Evolutionary conservation across 2,113 vertebrate species (phyloP), one percentile per base, ranked within the genome.

Genomic region (Fregata magnificens): DNA sequence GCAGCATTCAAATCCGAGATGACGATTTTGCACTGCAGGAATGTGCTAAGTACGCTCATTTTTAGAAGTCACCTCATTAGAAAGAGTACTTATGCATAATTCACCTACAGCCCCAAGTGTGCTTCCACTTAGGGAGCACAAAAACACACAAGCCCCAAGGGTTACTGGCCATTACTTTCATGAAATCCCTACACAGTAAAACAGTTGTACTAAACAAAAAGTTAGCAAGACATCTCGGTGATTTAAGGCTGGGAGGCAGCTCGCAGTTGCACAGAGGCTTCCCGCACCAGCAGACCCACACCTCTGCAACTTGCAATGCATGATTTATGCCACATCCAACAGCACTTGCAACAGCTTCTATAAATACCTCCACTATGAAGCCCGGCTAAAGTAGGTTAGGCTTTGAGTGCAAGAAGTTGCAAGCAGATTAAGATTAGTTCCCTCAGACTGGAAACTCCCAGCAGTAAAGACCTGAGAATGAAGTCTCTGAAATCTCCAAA

Each of bases 371-470:
- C 31, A 22, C 38, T 40, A 10, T 2, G 1, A 87, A 9, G 20
- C 45, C 82, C 63, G 52, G 42, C 52, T 76, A 62, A 85, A 90
- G 73, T 25, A 92, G 86, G 90, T 63, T 77, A 83, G 88, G 45
- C 86, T 88, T 21, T 5, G 7, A 77, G 55, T 31, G 45, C 76
- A 90, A 91, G 83, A 74, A 88, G 81, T 4, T 80, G 56, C 70
- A 55, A 82, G 58, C 31, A 17, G 94, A 83, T 95, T 70, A 95
- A 88, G 76, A 88, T 88, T 63, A 74, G 38, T 16, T 90, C 19
- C 55, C 69, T 71, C 52, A 38, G 59, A 47, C 61, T 52, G 36
- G 44, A 92, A 88, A 76, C 31, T 67, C 70, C 18, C 22, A 55
- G 42, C 62, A 74, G 21, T 19, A 82, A 79, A 78, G 63, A 82